A percentile compares a stretch with the other conserved stretches of the same genome.
Conservation (phyloP, 2,113 vertebrate genomes). For the Cryptoleucopteryx plumbea region DNA sequence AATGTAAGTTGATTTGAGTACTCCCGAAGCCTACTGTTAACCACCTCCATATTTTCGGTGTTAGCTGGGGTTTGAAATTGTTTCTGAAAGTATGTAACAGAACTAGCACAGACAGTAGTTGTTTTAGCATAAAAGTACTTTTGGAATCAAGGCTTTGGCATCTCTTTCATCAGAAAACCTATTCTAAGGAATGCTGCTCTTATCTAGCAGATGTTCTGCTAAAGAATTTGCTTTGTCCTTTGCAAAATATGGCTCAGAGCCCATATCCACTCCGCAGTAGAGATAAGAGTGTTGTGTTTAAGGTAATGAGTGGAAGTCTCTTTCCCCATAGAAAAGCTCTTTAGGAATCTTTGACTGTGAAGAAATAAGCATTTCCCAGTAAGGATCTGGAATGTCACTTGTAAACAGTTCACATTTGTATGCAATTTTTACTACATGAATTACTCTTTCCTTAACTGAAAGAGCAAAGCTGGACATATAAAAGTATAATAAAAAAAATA, state of each 20-base stretch:
- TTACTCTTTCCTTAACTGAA: not conserved
- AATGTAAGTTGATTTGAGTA: not conserved
- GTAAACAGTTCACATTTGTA: not conserved
- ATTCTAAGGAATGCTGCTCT: conserved; percentile 33
- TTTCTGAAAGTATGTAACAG: not conserved
- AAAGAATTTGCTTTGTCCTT: conserved; percentile 43
- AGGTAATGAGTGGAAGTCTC: conserved; percentile 21
- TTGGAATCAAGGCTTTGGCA: conserved; percentile 3
- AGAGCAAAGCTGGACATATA: not conserved
- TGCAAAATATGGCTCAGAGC: conserved; percentile 41
- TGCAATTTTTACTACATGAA: not conserved
- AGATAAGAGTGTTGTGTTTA: conserved; percentile 45
- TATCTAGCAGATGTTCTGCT: conserved; percentile 40
- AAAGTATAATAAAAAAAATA: not conserved
- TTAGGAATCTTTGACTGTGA: conserved; percentile 18
- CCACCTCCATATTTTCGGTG: accelerated
- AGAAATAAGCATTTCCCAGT: conserved; percentile 2
- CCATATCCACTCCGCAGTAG: not conserved
- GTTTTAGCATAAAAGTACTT: not conserved
- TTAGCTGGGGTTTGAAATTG: not conserved
- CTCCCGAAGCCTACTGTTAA: not conserved
- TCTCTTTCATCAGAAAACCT: conserved; percentile 48
- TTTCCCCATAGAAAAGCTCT: not conserved
- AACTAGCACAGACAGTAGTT: not conserved
- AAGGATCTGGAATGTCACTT: conserved; percentile 9